Base-by-base conservation (phyloP, 2,113 vertebrate genomes). In the Microcebus murinus region DNA sequence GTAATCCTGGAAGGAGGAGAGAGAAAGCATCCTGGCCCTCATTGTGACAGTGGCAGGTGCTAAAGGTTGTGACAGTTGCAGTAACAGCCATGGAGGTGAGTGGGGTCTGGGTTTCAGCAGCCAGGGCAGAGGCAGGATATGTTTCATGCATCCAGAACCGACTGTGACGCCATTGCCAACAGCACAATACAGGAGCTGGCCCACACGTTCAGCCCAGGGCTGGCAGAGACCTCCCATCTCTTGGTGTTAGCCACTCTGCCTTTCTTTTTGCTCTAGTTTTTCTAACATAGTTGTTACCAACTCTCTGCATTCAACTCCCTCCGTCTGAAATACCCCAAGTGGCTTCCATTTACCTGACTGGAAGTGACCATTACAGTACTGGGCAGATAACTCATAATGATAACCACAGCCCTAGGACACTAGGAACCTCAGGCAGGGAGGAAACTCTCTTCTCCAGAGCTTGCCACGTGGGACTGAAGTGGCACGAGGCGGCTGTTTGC, bases 341-440 rank as follows among this genome's bases (percentile, higher is more conserved):
- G 34, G 61, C 42, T 67, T 88, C 13, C 42, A 67, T 81, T 91
- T 96, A 74, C 25, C 80, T 10, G 71, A 65, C 20, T 52, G 81
- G 36, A 90, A 10, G 18, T 36, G 34, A 57, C 29, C 29, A 4
- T 52, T 7, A 45, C 0, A n/a, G 42, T 50, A 42, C 13, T 21
- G 6, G 50, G 55, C 10, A 59, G 59, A 21, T 29, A 88, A 65
- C 29, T 59, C 39, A 6, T 34, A 65, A 52, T 17, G 89, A 67
- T n/a, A 89, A 65, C n/a, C 4, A 48, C 31, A 73, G 45, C 67
- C 79, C 55, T 9, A 65, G 84, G 55, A 73, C 10, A 63, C 8
- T 20, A 21, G 45, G 76, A 65, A 57, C 77, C 27, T 21, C 59
- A 93, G 68, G 17, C 2, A 0, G 8, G 8, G 23, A 68, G 45